A percentile compares a stretch with the other conserved stretches of the same genome.
Conservation (phyloP, 2,797 vertebrate genomes). For the Loriculus beryllinus region DNA sequence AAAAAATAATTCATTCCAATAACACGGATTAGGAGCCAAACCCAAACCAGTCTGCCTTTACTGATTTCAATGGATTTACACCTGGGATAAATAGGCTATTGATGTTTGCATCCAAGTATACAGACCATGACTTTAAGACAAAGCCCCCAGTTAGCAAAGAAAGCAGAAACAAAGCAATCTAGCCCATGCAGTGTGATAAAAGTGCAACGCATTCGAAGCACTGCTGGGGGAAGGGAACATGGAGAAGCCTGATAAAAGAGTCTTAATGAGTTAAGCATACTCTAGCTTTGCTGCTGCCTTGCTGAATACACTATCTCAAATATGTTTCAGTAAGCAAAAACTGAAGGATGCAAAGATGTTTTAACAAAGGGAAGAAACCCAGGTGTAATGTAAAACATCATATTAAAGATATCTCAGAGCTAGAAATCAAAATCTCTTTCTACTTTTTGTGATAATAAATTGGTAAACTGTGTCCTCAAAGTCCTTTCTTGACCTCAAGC, state of each 20-base stretch:
- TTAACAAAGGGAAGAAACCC: neutral
- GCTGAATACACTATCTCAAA: neutral
- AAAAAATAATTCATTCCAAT: neutral
- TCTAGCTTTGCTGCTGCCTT: neutral
- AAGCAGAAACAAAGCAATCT: neutral
- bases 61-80: neutral
- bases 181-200: neutral
- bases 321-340: neutral
- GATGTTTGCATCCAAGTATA: neutral
- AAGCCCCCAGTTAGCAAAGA: neutral
- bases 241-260: neutral
- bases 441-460: neutral
- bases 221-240: accelerated
- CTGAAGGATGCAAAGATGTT: neutral
- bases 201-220: neutral
- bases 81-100: neutral
- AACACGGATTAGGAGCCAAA: neutral
- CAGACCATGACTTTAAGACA: neutral
- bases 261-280: neutral
- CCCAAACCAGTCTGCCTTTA: neutral
- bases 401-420: neutral
- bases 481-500: neutral
- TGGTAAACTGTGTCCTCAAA: neutral
- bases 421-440: neutral
- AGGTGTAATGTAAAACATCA: neutral